Percentiles rank a stretch among this genome's conserved stretches.
Evolutionary conservation across 1,140 invertebrate genomes (phyloP).

Genomic region (Acromyrmex charruanus): DNA sequence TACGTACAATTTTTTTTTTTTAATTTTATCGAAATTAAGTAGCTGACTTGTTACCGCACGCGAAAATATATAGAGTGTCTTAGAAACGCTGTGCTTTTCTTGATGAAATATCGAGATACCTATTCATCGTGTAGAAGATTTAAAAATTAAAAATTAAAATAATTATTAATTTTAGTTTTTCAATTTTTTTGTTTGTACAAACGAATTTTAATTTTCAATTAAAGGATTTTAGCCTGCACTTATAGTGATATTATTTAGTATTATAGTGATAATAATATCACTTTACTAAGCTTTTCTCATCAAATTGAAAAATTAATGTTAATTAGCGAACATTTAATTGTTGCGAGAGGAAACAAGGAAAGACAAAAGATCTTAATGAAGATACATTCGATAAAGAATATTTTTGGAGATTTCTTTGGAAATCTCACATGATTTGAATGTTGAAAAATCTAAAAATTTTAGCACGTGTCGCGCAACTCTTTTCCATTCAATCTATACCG

Average conservation of each 20-base stretch:
- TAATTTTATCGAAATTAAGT: slow-evolving; percentile 20
- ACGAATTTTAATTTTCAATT: slow-evolving; percentile 2
- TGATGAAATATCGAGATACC: not conserved
- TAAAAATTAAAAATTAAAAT: not conserved
- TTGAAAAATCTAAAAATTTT: not conserved
- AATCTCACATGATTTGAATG: not conserved
- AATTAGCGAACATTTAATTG: not conserved
- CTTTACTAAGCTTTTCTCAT: not conserved
- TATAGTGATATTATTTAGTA: not conserved
- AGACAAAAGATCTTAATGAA: not conserved
- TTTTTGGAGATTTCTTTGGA: not conserved
- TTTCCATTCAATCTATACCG: not conserved
- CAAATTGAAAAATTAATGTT: not conserved
- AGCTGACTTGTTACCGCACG: slow-evolving; percentile 12
- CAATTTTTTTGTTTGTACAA: not conserved
- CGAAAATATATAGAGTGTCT: slow-evolving; percentile 31
- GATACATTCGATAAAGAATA: not conserved
- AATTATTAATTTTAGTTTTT: not conserved
- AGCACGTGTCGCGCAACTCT: not conserved
- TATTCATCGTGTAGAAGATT: not conserved
- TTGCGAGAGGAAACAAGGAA: not conserved
- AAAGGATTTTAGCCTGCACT: not conserved
- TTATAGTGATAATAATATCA: no score
- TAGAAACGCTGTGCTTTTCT: not conserved
- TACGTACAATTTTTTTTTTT: not conserved